Percentiles rank a stretch among this genome's conserved stretches.
Conservation (phyloP, 1,140 invertebrate species). For the Eumaeus atala region DNA sequence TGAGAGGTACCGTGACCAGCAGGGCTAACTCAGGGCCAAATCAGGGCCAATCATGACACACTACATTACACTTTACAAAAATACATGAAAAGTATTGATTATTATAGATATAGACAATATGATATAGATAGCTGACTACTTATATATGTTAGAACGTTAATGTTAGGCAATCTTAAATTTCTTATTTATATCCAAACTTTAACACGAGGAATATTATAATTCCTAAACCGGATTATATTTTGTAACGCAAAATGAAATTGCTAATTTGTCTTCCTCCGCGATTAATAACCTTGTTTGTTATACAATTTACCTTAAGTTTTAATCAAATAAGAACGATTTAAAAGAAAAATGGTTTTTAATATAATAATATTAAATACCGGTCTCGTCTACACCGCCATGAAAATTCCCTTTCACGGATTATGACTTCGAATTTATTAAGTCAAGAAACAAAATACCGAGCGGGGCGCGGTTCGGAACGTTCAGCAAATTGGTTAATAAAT, state of each 20-base stretch:
- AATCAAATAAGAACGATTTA: constrained; percentile 18
- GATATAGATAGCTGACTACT: too few relatives aligned
- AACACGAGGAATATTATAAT: background rate
- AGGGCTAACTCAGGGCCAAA: too few relatives aligned
- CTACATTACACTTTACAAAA: too few relatives aligned
- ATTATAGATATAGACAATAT: too few relatives aligned
- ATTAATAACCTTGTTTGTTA: constrained; percentile 9
- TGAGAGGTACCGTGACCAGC: too few relatives aligned
- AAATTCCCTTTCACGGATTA: constrained; percentile 53
- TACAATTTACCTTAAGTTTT: constrained; percentile 6
- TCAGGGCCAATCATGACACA: too few relatives aligned
- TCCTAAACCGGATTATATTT: background rate
- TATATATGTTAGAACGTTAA: too few relatives aligned
- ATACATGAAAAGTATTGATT: too few relatives aligned
- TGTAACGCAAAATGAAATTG: constrained; percentile 2
- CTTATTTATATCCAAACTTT: constrained; percentile 1
- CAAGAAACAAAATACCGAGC: constrained; percentile 63
- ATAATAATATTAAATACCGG: constrained; percentile 30
- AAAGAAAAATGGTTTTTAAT: constrained; percentile 36
- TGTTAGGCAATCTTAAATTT: background rate
- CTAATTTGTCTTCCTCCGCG: constrained; percentile 3
- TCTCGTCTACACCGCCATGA: constrained; percentile 25
- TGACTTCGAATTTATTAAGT: constrained; percentile 63
- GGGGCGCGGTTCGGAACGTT: constrained; percentile 52
- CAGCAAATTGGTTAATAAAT: constrained; percentile 72